Evolutionary conservation across 2,888 invertebrate species (phyloP), one percentile per base, ranked within the genome.

Genomic region (Apamea crenata): DNA sequence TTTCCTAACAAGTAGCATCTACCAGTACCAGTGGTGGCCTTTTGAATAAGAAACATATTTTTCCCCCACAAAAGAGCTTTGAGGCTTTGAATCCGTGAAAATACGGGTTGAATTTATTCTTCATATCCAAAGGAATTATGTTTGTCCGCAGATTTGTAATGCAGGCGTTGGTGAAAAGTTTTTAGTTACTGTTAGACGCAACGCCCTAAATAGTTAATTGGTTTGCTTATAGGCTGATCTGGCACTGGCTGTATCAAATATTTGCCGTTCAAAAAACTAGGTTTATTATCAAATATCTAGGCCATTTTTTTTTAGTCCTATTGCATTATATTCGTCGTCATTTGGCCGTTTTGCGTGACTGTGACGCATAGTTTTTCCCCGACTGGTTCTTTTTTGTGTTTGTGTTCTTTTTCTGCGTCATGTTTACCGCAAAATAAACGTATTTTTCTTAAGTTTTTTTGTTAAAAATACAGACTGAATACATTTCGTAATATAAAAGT

Each of bases 11-110:
- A 86, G 56, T 83, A 71, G 65, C 75, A 69, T 70, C 75, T 65
- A 79, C 70, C 63, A 74, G 66, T 65, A 79, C 70, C 63, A 74
- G 66, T 77, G 67, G 71, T 77, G 59, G 65, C 70, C 61, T 81
- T 78, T 77, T 78, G 77, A 81, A 78, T 88, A 83, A 80, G 77
- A 68, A 85, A 75, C 82, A 82, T 79, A 88, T 86, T 83, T 83
- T 87, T 79, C 73, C 25, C 53, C 40, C 66, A 83, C 80, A 83
- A 87, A 88, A 78, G 86, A 77, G 68, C 76, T 83, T 74, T 74
- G 32, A 53, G 53, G 77, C 74, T 83, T 80, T 75, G 79, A 77
- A 79, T 68, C 71, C n/a, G 63, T 74, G 67, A 74, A 81, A 88
- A 77, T 88, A 78, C 72, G 69, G 63, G 53, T 44, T 59, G 71